These are phyloP conservation scores for Macrotis lagotis DNA, from an alignment of 2,113 vertebrate genomes.

Conservation along the genomic window DNA sequence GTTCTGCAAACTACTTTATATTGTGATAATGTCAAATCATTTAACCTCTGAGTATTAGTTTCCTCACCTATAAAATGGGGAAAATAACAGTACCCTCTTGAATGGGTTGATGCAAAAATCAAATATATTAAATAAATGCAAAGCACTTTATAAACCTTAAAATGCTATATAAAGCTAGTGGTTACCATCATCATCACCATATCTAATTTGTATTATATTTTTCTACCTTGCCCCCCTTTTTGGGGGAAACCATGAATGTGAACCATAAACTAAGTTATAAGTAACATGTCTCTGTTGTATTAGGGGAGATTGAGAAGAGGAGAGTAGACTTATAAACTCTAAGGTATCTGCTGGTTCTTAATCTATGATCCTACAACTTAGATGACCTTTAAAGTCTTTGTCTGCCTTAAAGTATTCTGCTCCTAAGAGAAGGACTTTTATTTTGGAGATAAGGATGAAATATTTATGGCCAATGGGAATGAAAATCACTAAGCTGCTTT, in stretches of 20 bases:
- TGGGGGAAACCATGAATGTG: not conserved
- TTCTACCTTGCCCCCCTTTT: not conserved
- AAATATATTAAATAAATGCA: not conserved
- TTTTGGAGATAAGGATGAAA: not conserved
- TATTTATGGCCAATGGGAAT: not conserved
- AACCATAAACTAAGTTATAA: not conserved
- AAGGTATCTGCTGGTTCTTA: not conserved
- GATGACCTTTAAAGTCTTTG: not conserved
- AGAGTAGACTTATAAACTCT: not conserved
- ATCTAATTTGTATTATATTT: not conserved
- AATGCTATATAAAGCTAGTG: not conserved
- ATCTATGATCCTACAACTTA: not conserved
- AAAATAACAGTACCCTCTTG: not conserved
- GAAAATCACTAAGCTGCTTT: not conserved
- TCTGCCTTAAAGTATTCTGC: not conserved
- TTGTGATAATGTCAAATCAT: not conserved
- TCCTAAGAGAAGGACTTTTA: not conserved
- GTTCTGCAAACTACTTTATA: not conserved
- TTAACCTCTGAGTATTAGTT: not conserved
- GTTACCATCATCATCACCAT: not conserved
- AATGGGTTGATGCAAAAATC: not conserved
- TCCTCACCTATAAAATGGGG: not conserved
- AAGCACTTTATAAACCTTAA: not conserved
- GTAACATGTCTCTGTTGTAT: not conserved
- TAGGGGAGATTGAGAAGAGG: not conserved